A percentile compares a stretch with the other conserved stretches of the same genome.
Conservation (phyloP, 2,797 vertebrate genomes). For the Graptemys geographica region DNA sequence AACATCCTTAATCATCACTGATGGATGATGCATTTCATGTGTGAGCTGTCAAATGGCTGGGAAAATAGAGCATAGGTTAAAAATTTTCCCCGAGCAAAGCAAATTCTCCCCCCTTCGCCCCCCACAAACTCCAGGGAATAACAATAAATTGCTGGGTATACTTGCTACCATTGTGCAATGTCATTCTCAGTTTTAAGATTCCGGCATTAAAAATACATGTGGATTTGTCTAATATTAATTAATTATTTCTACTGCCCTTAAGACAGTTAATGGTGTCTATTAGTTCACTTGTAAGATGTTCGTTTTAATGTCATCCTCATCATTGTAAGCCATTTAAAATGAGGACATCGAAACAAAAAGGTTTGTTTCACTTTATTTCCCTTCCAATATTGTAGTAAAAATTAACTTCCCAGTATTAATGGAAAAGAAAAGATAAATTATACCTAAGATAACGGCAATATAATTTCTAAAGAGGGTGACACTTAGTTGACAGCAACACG, state of each 20-base stretch:
- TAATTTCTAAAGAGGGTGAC: neutral
- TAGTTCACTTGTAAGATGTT: neutral
- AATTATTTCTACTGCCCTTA: neutral
- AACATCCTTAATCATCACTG: neutral
- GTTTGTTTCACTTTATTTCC: neutral
- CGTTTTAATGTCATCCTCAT: neutral
- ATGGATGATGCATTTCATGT: neutral
- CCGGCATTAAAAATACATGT: neutral
- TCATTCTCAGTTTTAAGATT: neutral
- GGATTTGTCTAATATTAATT: neutral
- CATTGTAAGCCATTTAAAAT: neutral
- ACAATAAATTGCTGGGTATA: neutral
- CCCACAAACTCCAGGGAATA: neutral
- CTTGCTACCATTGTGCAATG: neutral
- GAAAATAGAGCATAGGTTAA: neutral
- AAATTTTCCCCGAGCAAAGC: neutral
- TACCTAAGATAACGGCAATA: neutral
- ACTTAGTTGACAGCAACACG: neutral
- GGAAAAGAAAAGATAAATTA: neutral
- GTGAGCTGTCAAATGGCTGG: neutral
- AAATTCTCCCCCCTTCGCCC: neutral
- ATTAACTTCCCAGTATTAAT: neutral
- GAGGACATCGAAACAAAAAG: neutral
- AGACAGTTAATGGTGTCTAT: neutral
- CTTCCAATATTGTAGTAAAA: neutral